Evolutionary conservation across 2,888 invertebrate species (phyloP), one percentile per base, ranked within the genome.

Genomic region (Argyresthia albistria): DNA sequence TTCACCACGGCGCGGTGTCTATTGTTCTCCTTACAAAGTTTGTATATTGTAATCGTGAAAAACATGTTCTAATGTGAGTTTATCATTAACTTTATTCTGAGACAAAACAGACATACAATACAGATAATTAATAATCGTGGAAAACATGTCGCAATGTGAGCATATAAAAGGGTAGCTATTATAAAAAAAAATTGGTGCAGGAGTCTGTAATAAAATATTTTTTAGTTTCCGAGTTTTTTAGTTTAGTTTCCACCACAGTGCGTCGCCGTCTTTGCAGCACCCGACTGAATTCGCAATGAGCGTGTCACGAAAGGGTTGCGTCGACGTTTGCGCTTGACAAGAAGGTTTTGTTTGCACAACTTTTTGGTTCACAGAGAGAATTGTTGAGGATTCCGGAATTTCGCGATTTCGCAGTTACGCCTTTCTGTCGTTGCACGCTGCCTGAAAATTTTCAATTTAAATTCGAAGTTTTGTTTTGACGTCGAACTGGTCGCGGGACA

Each of bases 241-340:
- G n/a, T n/a, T n/a, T n/a, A n/a, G n/a, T n/a, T 16, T 11, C 2
- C 1, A 8, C 10, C 57, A 52, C 57, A 70, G 76, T 76, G 72
- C 61, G 73, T 64, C 6, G 0, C 37, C 16, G 55, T 53, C 15
- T 48, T 37, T 14, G 58, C 58, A 60, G 58, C 58, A 64, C 63
- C 67, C 61, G 64, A 69, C 70, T 73, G 83, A 82, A 83, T 82
- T 69, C 65, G 63, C 76, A 77, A 82, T 78, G 80, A 78, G 76
- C 68, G 67, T 66, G 76, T 76, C 80, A 80, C 73, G 74, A 70
- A 73, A 74, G 72, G 79, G 76, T 75, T 73, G 60, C 64, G 73
- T 79, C 81, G 25, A 80, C 81, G 73, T 80, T 79, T 77, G 81
- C 73, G 65, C 67, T 65, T 65, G 69, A 70, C 77, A 67, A 69